A percentile compares a stretch with the other conserved stretches of the same genome.
phyloP scores from a whole-genome alignment of 2,797 vertebrate genomes.

The Spea hammondii region DNA sequence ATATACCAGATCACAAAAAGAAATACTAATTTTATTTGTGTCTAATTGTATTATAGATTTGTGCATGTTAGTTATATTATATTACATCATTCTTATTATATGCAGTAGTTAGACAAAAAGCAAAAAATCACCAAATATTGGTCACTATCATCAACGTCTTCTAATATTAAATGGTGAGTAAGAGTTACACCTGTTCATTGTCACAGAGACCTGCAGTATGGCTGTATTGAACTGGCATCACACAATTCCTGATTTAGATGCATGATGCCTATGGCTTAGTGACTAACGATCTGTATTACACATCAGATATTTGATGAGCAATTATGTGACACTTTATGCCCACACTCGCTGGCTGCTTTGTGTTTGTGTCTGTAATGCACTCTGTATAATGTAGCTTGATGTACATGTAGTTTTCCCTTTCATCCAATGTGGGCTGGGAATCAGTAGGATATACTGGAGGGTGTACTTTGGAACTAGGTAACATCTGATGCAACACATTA shows the following conservation, averaged over 20 bases:
- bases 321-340: slow-evolving; percentile 16
- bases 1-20: too few relatives aligned
- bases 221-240: slow-evolving; percentile 17
- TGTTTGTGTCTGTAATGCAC: background rate
- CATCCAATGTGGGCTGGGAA: background rate
- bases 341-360: slow-evolving; percentile 27
- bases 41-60: too few relatives aligned
- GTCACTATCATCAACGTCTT: too few relatives aligned
- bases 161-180: background rate
- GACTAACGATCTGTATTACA: slow-evolving; percentile 33
- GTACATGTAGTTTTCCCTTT: background rate
- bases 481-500: background rate
- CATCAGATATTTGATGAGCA: slow-evolving; percentile 23
- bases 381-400: too few relatives aligned
- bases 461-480: background rate
- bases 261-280: slow-evolving; percentile 17
- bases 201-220: background rate
- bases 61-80: too few relatives aligned
- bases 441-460: background rate
- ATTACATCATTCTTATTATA: too few relatives aligned
- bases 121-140: too few relatives aligned
- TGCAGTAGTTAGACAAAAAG: too few relatives aligned
- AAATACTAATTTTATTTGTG: too few relatives aligned
- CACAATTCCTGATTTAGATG: slow-evolving; percentile 4
- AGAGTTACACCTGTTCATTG: background rate